Evolutionary conservation across 2,888 invertebrate species (phyloP).

Genomic region (Ichneumon xanthorius): DNA sequence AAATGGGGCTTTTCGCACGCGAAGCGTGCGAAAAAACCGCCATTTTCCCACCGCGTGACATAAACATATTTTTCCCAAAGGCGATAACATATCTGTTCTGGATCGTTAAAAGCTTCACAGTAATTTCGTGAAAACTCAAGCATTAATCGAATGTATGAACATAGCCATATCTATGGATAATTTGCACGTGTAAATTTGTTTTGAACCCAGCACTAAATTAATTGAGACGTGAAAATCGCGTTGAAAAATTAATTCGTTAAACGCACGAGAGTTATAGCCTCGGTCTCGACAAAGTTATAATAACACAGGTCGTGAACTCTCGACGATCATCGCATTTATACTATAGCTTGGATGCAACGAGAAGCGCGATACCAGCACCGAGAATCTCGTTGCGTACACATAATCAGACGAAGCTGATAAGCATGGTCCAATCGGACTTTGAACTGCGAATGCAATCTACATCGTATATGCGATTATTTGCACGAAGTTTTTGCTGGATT

Average conservation of each 20-base stretch:
- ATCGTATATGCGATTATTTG: conserved; percentile 3
- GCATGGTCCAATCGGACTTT: conserved; percentile 28
- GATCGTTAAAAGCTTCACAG: conserved; percentile 10
- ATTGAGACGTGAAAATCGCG: neutral
- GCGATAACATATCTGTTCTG: neutral
- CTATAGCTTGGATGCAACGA: conserved; percentile 21
- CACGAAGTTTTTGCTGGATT: conserved; percentile 3
- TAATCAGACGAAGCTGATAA: conserved; percentile 31
- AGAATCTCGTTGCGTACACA: conserved; percentile 19
- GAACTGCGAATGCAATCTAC: conserved; percentile 34
- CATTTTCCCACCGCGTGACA: too few species aligned
- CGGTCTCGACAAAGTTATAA: neutral
- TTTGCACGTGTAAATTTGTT: neutral
- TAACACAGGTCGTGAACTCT: conserved; percentile 15
- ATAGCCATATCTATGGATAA: neutral
- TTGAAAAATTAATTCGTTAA: neutral
- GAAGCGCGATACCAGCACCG: neutral
- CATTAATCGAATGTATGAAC: neutral
- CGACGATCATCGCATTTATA: conserved; percentile 18
- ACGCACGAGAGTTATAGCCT: conserved; percentile 1
- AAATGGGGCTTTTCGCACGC: too few species aligned
- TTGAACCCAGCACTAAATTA: neutral
- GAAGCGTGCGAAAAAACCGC: too few species aligned
- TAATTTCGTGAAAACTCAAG: neutral
- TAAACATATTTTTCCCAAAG: neutral